Evolutionary conservation across 1,140 invertebrate genomes (phyloP).

Genomic region (Pomacea maculata): DNA sequence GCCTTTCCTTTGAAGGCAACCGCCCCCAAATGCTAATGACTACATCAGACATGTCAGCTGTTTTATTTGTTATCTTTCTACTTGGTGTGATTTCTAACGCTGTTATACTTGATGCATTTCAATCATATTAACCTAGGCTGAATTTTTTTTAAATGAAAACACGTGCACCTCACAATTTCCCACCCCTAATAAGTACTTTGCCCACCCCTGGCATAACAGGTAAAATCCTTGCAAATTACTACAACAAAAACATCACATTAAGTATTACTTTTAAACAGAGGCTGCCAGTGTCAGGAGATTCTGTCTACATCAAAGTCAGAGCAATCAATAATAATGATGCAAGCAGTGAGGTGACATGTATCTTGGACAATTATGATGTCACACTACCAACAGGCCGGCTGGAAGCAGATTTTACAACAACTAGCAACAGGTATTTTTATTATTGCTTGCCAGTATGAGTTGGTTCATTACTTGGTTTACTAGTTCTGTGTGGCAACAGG

Average conservation of each 20-base stretch:
- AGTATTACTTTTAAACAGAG: neutral
- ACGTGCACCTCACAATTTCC: too few species aligned
- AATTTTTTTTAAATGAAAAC: too few species aligned
- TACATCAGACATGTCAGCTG: too few species aligned
- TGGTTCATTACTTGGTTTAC: neutral
- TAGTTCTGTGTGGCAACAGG: too few species aligned
- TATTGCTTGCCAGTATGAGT: conserved; percentile 19
- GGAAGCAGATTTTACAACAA: conserved; percentile 32
- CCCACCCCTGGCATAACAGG: neutral
- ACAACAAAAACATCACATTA: neutral
- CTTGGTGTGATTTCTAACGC: too few species aligned
- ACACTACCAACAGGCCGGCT: conserved; percentile 44
- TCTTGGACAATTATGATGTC: conserved; percentile 42
- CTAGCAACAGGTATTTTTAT: conserved; percentile 30
- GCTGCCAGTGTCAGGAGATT: conserved; percentile 20
- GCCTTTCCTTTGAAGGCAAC: too few species aligned
- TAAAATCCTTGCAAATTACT: neutral
- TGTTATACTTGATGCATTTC: too few species aligned
- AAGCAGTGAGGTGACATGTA: conserved; percentile 28
- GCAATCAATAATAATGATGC: conserved; percentile 36
- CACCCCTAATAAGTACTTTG: too few species aligned
- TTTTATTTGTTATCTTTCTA: too few species aligned
- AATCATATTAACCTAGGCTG: too few species aligned
- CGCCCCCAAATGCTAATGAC: too few species aligned
- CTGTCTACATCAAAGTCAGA: conserved; percentile 41